Conservation (phyloP, 1,140 invertebrate genomes). For the Elysia chlorotica region DNA sequence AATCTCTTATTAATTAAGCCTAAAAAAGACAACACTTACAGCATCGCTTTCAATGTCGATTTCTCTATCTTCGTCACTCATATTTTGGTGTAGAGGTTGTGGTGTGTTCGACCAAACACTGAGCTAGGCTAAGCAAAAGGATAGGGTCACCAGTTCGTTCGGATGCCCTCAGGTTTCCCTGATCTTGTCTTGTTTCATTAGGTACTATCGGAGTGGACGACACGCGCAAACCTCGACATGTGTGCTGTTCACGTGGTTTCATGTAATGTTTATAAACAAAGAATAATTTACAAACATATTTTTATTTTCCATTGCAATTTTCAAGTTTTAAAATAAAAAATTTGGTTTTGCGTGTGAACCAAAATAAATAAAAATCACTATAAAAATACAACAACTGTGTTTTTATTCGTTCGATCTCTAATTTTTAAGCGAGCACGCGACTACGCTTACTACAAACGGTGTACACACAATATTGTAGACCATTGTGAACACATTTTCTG, state of each 20-base stretch:
- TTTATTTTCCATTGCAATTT: too few species aligned
- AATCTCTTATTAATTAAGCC: too few species aligned
- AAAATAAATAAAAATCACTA: too few species aligned
- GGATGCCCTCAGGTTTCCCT: neutral
- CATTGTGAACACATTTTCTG: too few species aligned
- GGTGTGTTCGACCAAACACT: neutral
- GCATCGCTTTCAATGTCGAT: constrained; percentile 26
- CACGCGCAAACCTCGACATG: constrained; percentile 16
- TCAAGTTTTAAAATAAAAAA: too few species aligned
- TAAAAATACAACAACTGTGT: too few species aligned
- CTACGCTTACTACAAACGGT: too few species aligned
- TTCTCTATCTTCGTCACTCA: constrained; percentile 19
- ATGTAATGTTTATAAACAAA: constrained; percentile 22
- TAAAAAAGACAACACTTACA: constrained; percentile 19
- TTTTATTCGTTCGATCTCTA: too few species aligned
- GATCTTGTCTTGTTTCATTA: neutral
- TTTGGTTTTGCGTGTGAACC: too few species aligned
- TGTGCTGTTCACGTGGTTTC: constrained; percentile 23
- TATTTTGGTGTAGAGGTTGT: neutral
- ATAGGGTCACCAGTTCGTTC: neutral
- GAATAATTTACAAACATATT: neutral
- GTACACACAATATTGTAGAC: too few species aligned
- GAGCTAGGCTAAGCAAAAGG: neutral
- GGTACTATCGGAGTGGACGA: neutral
- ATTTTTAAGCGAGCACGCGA: too few species aligned